Base-by-base conservation (phyloP, 2,888 invertebrate genomes). In the Hypsopygia costalis region DNA sequence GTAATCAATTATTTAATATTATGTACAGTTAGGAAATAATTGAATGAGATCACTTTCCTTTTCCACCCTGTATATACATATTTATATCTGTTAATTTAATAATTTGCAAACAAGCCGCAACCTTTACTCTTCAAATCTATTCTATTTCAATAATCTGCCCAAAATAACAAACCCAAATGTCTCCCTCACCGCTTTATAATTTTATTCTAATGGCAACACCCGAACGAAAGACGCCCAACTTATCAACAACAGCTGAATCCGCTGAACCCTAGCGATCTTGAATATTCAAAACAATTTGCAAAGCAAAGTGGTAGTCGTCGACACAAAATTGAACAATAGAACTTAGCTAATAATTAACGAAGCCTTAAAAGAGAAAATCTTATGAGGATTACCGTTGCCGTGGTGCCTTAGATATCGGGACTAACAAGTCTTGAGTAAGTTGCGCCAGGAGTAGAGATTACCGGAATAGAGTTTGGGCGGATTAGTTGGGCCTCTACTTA, bases 371-470 rank as follows among this genome's bases (percentile, higher is more conserved):
- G 68, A 67, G 64, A 56, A 58, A 67, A 64, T 68, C 68, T 72
- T 66, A 63, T 58, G 58, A 52, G 69, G 72, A 68, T 77, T 72
- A 74, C 49, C 48, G 58, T 52, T 52, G 45, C 58, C 50, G 51
- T 56, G 52, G 54, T 44, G 55, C 55, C 54, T 49, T 43, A 62
- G 65, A 69, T 71, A 70, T 68, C 71, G 58, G 63, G 55, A 61
- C 61, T 57, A 64, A 68, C 63, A 68, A 69, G 62, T 59, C 61
- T 53, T 57, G 52, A 57, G 63, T 65, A 69, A 77, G 68, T 72
- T 61, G 55, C 58, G 49, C 59, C 56, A 55, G 62, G 60, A 64
- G 61, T 61, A 61, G 55, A 71, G 78, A 75, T 79, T 78, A 78
- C 60, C 40, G 52, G 42, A 60, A 69, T 67, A 73, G 70, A 73